A percentile compares a stretch with the other conserved stretches of the same genome.
Evolutionary conservation across 2,113 vertebrate species (phyloP).

Genomic region (Atlantisia rogersi): DNA sequence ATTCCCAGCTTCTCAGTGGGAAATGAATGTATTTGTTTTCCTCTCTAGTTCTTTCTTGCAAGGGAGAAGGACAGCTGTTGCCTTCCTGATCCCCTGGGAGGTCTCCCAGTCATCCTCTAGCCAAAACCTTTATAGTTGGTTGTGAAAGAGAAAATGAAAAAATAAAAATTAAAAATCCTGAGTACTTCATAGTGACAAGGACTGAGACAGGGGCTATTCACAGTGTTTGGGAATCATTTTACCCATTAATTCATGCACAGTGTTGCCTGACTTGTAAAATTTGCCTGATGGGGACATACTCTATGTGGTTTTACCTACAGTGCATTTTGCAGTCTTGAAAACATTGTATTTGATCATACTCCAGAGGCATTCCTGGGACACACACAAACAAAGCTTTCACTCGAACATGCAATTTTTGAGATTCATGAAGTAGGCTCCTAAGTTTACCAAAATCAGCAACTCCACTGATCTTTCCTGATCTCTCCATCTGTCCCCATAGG

Average conservation of each 20-base stretch:
- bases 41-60: neutral
- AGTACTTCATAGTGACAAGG: neutral
- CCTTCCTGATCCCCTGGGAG: neutral
- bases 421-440: neutral
- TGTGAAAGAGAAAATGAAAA: neutral
- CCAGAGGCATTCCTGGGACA: neutral
- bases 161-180: neutral
- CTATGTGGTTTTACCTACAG: neutral
- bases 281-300: neutral
- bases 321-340: neutral
- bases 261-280: neutral
- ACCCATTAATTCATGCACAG: neutral
- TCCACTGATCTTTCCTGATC: neutral
- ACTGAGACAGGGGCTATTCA: neutral
- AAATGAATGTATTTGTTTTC: neutral
- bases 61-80: conserved; percentile 20
- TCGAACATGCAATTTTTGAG: neutral
- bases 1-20: neutral
- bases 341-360: neutral
- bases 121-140: neutral
- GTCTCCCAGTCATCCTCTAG: neutral
- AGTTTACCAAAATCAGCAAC: neutral
- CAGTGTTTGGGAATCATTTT: neutral
- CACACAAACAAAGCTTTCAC: neutral
- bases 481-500: neutral